Evolutionary conservation across 2,113 vertebrate species (phyloP).

Genomic region (Peromyscus californicus): DNA sequence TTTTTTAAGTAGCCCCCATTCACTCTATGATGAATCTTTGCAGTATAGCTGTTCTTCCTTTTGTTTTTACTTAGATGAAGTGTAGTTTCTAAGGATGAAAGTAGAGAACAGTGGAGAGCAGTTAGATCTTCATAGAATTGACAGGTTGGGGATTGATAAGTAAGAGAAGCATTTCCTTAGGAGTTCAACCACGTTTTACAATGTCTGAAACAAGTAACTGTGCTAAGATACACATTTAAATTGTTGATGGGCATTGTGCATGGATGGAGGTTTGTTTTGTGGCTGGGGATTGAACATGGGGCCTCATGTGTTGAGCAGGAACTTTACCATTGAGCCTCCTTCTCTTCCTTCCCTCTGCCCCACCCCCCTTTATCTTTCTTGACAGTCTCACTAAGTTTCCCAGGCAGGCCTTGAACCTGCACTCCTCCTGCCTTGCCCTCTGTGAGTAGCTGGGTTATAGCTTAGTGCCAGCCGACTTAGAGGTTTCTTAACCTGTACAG

Average conservation of each 20-base stretch:
- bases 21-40: constrained; percentile 37
- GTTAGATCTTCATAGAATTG: constrained; percentile 18
- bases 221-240: constrained; percentile 14
- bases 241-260: background rate
- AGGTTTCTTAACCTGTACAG: background rate
- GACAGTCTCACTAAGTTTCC: background rate
- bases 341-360: too few species aligned
- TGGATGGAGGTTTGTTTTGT: background rate
- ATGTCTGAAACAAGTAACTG: background rate
- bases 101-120: background rate
- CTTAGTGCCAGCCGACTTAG: too few species aligned
- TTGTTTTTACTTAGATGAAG: constrained; percentile 28
- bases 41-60: constrained; percentile 14
- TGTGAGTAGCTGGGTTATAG: background rate
- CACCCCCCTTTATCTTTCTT: background rate
- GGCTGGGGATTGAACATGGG: background rate
- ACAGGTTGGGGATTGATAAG: background rate
- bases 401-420: background rate
- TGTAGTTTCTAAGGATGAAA: constrained; percentile 30
- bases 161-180: constrained; percentile 30
- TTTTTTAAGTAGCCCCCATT: constrained; percentile 59
- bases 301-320: background rate
- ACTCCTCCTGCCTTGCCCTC: background rate
- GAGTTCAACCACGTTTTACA: constrained; percentile 14
- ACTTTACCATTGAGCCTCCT: background rate